phyloP scores from a whole-genome alignment of 2,797 vertebrate genomes.

The Dromococcyx pavoninus region DNA sequence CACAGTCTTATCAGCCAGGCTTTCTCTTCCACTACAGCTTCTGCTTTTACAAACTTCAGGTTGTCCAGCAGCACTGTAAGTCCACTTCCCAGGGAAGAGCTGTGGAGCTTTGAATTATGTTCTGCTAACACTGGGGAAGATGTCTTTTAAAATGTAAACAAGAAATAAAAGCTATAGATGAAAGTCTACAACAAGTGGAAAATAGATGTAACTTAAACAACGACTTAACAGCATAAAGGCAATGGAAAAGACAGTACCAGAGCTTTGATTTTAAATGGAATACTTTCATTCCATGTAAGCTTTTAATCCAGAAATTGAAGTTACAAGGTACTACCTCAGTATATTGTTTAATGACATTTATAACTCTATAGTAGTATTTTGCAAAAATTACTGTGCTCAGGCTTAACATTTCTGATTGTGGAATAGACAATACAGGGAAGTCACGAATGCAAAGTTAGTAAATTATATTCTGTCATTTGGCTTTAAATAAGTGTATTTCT shows the following conservation, averaged over 20 bases:
- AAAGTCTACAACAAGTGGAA: slow-evolving; percentile 34
- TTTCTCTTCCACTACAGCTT: not conserved
- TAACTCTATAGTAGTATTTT: slow-evolving; percentile 73
- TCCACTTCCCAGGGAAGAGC: not conserved
- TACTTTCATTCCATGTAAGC: slow-evolving; percentile 51
- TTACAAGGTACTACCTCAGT: slow-evolving; percentile 67
- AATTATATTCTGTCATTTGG: slow-evolving; percentile 73
- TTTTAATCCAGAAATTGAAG: slow-evolving; percentile 66
- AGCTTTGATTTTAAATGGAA: slow-evolving; percentile 62
- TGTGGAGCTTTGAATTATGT: slow-evolving; percentile 53
- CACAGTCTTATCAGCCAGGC: not conserved
- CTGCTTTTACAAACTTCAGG: not conserved
- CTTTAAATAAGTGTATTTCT: slow-evolving; percentile 74
- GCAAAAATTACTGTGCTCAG: slow-evolving; percentile 71
- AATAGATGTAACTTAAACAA: slow-evolving; percentile 43
- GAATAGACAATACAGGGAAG: slow-evolving; percentile 73
- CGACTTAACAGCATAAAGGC: not conserved
- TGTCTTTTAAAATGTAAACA: slow-evolving; percentile 60
- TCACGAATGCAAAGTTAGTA: slow-evolving; percentile 71
- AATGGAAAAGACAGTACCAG: slow-evolving; percentile 18
- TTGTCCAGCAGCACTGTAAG: slow-evolving; percentile 45
- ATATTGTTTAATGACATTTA: slow-evolving; percentile 77
- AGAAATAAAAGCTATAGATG: slow-evolving; percentile 48
- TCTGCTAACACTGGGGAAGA: slow-evolving; percentile 48
- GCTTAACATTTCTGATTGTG: slow-evolving; percentile 72